A percentile compares a stretch with the other conserved stretches of the same genome.
Conservation (phyloP, 2,797 vertebrate species). For the Bradypodion ventrale region DNA sequence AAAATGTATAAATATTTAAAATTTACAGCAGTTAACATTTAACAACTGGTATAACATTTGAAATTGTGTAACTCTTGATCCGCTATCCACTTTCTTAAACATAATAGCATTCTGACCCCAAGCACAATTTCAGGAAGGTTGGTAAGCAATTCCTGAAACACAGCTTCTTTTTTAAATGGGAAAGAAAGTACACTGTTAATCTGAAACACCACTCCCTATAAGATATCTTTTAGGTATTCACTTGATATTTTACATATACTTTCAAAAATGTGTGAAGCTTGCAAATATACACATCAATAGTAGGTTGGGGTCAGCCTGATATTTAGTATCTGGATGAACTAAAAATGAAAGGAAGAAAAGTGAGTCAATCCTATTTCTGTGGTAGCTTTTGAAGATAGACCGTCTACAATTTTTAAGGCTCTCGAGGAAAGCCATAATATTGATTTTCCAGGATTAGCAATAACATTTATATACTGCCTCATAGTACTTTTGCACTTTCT, state of each 20-base stretch:
- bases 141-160: neutral
- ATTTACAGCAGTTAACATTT: constrained; percentile 68
- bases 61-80: constrained; percentile 49
- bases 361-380: too few species aligned
- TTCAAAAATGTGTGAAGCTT: neutral
- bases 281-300: neutral
- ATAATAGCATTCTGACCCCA: constrained; percentile 22
- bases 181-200: constrained; percentile 31
- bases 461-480: too few species aligned
- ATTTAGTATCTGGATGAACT: too few species aligned
- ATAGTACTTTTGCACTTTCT: too few species aligned
- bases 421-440: too few species aligned
- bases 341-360: too few species aligned
- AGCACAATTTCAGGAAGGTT: constrained; percentile 43
- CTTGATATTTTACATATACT: neutral
- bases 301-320: neutral
- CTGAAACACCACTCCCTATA: constrained; percentile 8
- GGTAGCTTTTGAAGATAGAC: too few species aligned
- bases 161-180: neutral
- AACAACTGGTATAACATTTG: constrained; percentile 58
- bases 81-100: constrained; percentile 54
- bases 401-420: too few species aligned
- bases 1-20: constrained; percentile 75
- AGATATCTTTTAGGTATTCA: neutral
- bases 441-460: too few species aligned